phyloP scores from a whole-genome alignment of 1,140 invertebrate species.

The Drosophila bipectinata region DNA sequence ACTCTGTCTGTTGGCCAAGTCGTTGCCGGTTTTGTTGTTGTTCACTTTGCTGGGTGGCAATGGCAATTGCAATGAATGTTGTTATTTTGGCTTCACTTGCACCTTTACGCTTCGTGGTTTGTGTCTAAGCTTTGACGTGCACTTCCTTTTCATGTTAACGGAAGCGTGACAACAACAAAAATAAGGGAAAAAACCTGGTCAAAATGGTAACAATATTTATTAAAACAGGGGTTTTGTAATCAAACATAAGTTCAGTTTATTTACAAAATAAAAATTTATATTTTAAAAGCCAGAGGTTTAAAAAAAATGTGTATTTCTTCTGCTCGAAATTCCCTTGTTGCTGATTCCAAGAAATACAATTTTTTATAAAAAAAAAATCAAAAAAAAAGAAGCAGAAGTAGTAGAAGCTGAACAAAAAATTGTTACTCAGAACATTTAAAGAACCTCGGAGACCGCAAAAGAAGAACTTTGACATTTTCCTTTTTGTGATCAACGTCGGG shows the following conservation, averaged over 20 bases:
- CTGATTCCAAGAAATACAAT: constrained; percentile 60
- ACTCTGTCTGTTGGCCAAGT: background rate
- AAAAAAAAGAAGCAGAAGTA: constrained; percentile 8
- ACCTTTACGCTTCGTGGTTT: constrained; percentile 81
- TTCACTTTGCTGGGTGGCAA: constrained; percentile 56
- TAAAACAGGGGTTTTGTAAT: background rate
- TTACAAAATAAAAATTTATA: background rate
- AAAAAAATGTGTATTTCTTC: background rate
- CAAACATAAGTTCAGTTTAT: background rate
- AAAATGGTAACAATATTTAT: constrained; percentile 9
- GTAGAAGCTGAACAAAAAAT: constrained; percentile 26
- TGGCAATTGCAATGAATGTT: constrained; percentile 81
- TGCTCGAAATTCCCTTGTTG: constrained; percentile 58
- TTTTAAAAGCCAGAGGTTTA: background rate
- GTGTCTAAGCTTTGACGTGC: constrained; percentile 82
- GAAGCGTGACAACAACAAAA: constrained; percentile 67
- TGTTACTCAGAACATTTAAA: constrained; percentile 77
- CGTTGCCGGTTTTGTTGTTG: constrained; percentile 8
- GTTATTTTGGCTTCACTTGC: constrained; percentile 79
- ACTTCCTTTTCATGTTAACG: constrained; percentile 81
- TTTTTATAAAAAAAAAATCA: constrained; percentile 1
- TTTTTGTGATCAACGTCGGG: constrained; percentile 73
- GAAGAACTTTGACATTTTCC: constrained; percentile 81
- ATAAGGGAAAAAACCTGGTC: constrained; percentile 23
- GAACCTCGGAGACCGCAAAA: constrained; percentile 78